Base-by-base conservation (phyloP, 2,113 vertebrate species). In the Oceanodroma tethys region DNA sequence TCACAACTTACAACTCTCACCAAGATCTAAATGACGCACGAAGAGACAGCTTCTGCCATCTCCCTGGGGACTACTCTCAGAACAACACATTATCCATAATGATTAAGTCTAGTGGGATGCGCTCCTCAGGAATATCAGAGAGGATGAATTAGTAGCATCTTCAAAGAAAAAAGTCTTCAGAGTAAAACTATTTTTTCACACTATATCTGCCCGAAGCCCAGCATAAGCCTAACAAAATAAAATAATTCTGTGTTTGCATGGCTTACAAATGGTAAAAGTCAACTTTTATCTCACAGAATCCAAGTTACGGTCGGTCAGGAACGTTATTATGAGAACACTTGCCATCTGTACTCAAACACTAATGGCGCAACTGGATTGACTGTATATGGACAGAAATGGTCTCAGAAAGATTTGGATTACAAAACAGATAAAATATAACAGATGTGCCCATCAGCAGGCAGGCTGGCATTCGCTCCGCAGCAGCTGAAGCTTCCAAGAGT, bases 351-450 rank as follows among this genome's bases (percentile, higher is more conserved):
- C 58, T 95, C 84, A n/a, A 63, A 91, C 9, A 0, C n/a, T 93
- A 90, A 95, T 94, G 84, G 92, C 0, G 2, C 74, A 91, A 96
- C 78, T 96, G 96, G 70, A 93, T 93, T 96, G 92, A 96, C 96
- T 96, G 93, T 96, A 96, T 97, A 97, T 93, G 96, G 95, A 86
- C 84, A 96, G 90, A 95, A 93, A 91, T 3, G 36, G 88, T 63
- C 90, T 95, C 97, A 60, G 87, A 96, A 94, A 97, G 94, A 95
- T 84, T 84, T 96, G 91, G 94, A 96, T 96, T 95, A 88, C 97
- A 96, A 97, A 97, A 59, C 86, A 96, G 94, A 96, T 97, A 93
- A 97, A 97, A 89, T 81, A 42, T 89, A 96, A 95, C 95, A 97
- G 96, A 97, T 92, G 95, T 89, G 94, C 80, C 94, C 96, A 97